Evolutionary conservation across 2,113 vertebrate genomes (phyloP), one percentile per base, ranked within the genome.

Genomic region (Psophia crepitans): DNA sequence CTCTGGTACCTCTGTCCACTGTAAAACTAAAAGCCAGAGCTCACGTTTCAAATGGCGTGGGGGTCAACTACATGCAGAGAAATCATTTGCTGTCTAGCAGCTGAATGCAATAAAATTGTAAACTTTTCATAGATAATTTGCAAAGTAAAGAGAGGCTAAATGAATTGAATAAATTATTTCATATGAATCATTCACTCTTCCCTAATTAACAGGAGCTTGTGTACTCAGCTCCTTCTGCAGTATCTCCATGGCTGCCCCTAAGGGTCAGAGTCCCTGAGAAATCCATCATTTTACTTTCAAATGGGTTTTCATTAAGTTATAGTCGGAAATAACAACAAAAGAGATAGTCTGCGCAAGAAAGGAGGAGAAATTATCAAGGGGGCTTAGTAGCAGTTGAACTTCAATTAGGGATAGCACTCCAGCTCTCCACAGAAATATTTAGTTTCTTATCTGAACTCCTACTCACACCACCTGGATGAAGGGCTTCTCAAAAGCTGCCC

Each of bases 91-190:
- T 87, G 43, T 92, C 87, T 71, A 70, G 39, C 41, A 91, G 84
- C 48, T 76, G 79, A 93, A 90, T 49, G 65, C 90, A 96, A 70
- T 87, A 90, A 95, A 97, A 92, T 8, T 37, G 39, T 56, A 94
- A 96, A 97, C 84, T 89, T 96, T 90, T 92, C 77, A 91, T 32
- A 83, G 94, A 68, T 80, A 84, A 96, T 95, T 91, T 93, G 87
- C 75, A 91, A 91, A 97, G 96, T 92, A 96, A 90, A 93, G 77
- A 89, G 84, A 84, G 57, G 74, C 57, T 89, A 97, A 96, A 95
- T 91, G 96, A 96, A 96, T 83, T 95, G 95, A 97, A 97, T 97
- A 96, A 92, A 97, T 97, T 97, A 97, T 92, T 97, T 95, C 84
- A 77, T 87, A 63, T 88, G 91, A 97, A 97, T 95, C 96, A 94